Evolutionary conservation across 2,888 invertebrate species (phyloP).

Genomic region (Ophioninae sp.): DNA sequence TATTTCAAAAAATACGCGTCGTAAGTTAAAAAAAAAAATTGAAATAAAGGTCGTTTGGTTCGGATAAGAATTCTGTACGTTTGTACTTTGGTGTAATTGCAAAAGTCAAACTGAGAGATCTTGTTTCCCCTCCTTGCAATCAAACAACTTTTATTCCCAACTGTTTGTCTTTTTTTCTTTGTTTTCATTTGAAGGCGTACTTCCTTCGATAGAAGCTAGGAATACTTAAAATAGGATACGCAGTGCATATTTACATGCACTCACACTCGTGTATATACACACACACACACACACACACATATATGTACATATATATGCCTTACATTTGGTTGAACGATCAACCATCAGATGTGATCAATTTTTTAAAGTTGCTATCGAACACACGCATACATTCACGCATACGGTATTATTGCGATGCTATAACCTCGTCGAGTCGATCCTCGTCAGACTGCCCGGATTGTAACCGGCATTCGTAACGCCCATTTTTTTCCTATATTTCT

Average conservation of each 20-base stretch:
- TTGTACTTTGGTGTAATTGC: background rate
- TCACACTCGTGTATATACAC: background rate
- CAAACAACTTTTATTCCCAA: background rate
- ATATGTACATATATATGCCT: background rate
- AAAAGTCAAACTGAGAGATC: background rate
- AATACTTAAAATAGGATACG: background rate
- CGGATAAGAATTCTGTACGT: background rate
- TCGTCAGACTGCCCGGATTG: slow-evolving; percentile 76
- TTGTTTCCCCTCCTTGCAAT: background rate
- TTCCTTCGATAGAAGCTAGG: background rate
- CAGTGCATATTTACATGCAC: background rate
- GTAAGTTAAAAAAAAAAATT: background rate
- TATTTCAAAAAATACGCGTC: background rate
- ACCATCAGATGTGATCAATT: slow-evolving; percentile 30
- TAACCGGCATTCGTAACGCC: slow-evolving; percentile 77
- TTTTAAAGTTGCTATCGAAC: slow-evolving; percentile 38
- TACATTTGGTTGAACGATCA: slow-evolving; percentile 62
- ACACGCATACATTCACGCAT: slow-evolving; percentile 21
- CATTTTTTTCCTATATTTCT: slow-evolving; percentile 71
- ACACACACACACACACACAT: background rate
- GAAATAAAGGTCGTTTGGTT: background rate
- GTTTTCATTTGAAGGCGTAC: background rate
- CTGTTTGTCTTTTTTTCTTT: too few species aligned
- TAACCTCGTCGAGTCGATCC: slow-evolving; percentile 78
- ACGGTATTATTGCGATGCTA: slow-evolving; percentile 65